Evolutionary conservation across 2,888 invertebrate genomes (phyloP).

Genomic region (Microchrysa polita): DNA sequence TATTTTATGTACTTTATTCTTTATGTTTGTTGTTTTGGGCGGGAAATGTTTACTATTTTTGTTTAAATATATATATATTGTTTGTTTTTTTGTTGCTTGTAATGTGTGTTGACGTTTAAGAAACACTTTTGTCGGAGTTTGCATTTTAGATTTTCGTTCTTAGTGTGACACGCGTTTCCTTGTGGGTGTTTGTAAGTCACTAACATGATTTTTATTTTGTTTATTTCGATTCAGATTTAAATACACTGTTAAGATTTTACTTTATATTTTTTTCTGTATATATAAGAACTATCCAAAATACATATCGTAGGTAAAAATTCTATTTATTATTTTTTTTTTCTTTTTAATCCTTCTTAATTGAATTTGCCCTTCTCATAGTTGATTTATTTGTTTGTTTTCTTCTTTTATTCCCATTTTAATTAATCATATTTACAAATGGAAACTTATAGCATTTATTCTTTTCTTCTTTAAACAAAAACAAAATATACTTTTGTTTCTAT

Average conservation of each 20-base stretch:
- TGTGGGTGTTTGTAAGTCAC: background rate
- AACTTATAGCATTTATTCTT: slow-evolving; percentile 31
- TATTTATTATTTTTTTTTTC: slow-evolving; percentile 30
- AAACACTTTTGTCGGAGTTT: slow-evolving; percentile 5
- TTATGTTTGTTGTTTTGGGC: slow-evolving; percentile 10
- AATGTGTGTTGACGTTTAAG: background rate
- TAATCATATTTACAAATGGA: slow-evolving; percentile 30
- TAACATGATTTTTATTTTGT: slow-evolving; percentile 15
- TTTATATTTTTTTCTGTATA: slow-evolving; percentile 32
- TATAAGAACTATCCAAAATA: slow-evolving; percentile 44
- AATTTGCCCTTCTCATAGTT: slow-evolving; percentile 25
- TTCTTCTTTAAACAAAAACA: background rate
- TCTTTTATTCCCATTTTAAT: slow-evolving; percentile 26
- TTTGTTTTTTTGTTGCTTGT: background rate
- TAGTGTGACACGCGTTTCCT: background rate
- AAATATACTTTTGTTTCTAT: background rate
- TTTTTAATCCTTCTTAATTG: slow-evolving; percentile 20
- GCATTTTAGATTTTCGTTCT: background rate
- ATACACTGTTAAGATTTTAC: slow-evolving; percentile 27
- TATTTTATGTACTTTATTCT: background rate
- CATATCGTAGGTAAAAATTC: slow-evolving; percentile 41
- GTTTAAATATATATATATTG: too few relatives aligned
- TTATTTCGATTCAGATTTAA: slow-evolving; percentile 39
- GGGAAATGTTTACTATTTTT: slow-evolving; percentile 22
- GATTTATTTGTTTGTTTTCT: slow-evolving; percentile 3